Base-by-base conservation (phyloP, 1,140 invertebrate species). In the Pachypeltis micranthus region DNA sequence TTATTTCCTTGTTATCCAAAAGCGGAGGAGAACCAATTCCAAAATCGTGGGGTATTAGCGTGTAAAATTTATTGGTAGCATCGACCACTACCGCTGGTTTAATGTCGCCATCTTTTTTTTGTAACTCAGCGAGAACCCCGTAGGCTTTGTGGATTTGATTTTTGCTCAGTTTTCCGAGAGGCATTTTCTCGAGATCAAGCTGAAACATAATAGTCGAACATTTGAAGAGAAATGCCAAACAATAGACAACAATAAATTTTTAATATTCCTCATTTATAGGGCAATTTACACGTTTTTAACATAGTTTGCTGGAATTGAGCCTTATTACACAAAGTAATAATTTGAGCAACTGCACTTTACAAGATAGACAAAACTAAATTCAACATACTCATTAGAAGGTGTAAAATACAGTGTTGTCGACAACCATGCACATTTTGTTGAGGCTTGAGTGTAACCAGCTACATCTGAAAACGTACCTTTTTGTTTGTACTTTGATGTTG, bases 171-270 rank as follows among this genome's bases (percentile, higher is more conserved):
- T 98, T 98, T 51, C 95, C 96, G 1, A 98, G 76, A 0, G 96
- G 96, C 94, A 98, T 96, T 77, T 98, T 97, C 58, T 95, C 91
- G 67, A 91, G 81, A 77, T 98, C 95, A 68, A 98, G 81, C 81
- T 88, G 68, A 61, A 72, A 74, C 66, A 31, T 61, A 66, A 64
- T 16, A 16, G 7, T 7, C 16, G 62, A 47, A 31, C 44, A 63
- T 14, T 29, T 2, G 3, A 21, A 10, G 2, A 25, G 21, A 25
- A 16, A 27, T 12, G 2, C 31, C 7, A 39, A 16, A 39, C 7
- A 7, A 7, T 16, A 39, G 7, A 16, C 7, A 39, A 16, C 31
- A 39, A 39, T 39, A 39, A 39, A 39, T 39, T 39, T 39, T 39
- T 39, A 16, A 10, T 7, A 16, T 39, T 39, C 16, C 16, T 10